Evolutionary conservation across 35 echinoderm and acorn worm species (phyloP), one percentile per base, ranked within the genome.

Genomic region (Hemicentrotus pulcherrimus): DNA sequence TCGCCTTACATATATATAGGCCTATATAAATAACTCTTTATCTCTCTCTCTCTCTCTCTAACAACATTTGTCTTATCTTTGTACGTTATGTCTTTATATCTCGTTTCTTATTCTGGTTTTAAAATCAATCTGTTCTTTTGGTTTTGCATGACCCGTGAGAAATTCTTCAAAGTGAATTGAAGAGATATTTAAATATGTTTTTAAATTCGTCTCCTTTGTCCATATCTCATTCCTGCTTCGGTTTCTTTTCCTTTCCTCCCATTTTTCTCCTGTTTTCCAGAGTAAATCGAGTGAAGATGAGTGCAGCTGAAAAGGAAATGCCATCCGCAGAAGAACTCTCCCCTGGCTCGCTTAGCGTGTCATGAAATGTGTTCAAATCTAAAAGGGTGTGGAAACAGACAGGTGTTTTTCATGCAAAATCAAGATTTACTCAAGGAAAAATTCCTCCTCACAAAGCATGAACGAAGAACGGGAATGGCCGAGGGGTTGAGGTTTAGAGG

Each of bases 301-400:
- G 65, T 78, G 46, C 88, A 90, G 88, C 32, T 90, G 88, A 90
- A 90, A 18, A 33, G 88, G 88, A 90, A 90, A 90, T 90, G 88
- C 88, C 11, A 22, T 6, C 45, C 88, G 88, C 31, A 90, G 88
- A 15, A 15, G 88, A 33, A 11, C 16, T 90, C 46, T 30, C 88
- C 31, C 15, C 46, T 24, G 32, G 33, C 46, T 47, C 88, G 32
- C 32, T 90, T 5, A 35, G 32, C 88, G 88, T 90, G 46, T 45
- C 88, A 90, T 90, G 88, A 45, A 90, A 90, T 90, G 88, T 90
- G 88, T 90, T 24, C 7, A 31, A 90, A 31, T 90, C 46, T 90
- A 90, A 90, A 19, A 90, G 46, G 88, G 88, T 30, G 19, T 90
- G 88, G 88, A 45, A 47, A 90, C 65, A 47, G 88, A 47, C 88